Base-by-base conservation (phyloP, 2,888 invertebrate species). In the Synergus gifuensis region DNA sequence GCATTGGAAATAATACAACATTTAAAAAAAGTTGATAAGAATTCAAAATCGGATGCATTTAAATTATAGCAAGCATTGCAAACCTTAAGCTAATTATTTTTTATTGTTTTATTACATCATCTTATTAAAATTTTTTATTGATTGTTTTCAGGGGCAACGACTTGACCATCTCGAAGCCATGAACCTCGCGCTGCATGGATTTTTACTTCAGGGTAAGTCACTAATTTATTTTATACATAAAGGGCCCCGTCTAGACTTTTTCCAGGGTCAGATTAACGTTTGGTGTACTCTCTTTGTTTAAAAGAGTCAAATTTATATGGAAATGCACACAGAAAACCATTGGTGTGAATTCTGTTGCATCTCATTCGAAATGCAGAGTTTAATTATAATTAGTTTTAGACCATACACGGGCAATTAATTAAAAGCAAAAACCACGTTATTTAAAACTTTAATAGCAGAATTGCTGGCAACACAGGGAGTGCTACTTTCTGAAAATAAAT, bases 181-280 rank as follows among this genome's bases (percentile, higher is more conserved):
- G 92, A 92, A 92, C 92, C 91, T 91, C 90, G 92, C 90, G 91
- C 90, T 92, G 90, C 91, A 92, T 91, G 91, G 90, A 91, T 89
- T 92, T 88, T 89, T 92, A 87, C 88, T 92, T 87, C 92, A 91
- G 87, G 90, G 92, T 92, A 85, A 90, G 89, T 85, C 28, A 60
- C 60, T 54, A 54, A 54, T 8, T 54, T 54, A 54, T 54, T 3
- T 8, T n/a, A n/a, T 54, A 28, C 28, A 28, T 28, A 28, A 28
- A 28, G 28, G 28, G 28, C 28, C 28, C 2, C 28, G 28, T 28
- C 28, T 28, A 28, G 28, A 28, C 28, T 28, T 2, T 1, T 22
- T 28, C 28, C 28, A 2, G 28, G 28, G 28, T 28, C 28, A 28
- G 28, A 28, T 28, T 28, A 28, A 28, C 36, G 5, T 36, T 36